Evolutionary conservation across 2,797 vertebrate genomes (phyloP).

Genomic region (Lepilemur septentrionalis): DNA sequence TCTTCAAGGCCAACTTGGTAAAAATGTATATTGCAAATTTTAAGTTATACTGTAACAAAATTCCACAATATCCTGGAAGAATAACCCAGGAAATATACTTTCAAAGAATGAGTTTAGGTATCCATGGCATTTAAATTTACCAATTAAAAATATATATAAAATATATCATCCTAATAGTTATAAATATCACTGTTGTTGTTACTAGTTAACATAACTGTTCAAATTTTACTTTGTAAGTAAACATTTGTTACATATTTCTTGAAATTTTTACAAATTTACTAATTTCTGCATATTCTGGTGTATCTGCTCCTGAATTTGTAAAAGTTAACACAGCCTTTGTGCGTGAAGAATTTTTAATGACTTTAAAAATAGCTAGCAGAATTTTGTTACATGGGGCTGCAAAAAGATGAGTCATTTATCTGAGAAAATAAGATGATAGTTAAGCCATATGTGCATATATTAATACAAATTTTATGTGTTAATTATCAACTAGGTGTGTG

Average conservation of each 20-base stretch:
- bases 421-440: slow-evolving; percentile 59
- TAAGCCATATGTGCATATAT: slow-evolving; percentile 65
- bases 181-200: background rate
- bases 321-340: background rate
- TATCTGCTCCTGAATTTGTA: background rate
- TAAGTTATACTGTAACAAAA: background rate
- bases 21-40: background rate
- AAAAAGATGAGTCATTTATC: slow-evolving; percentile 60
- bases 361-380: slow-evolving; percentile 57
- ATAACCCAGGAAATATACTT: background rate
- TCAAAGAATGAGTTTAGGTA: background rate
- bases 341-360: background rate
- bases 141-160: background rate
- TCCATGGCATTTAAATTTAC: background rate
- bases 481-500: slow-evolving; percentile 73
- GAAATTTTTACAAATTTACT: slow-evolving; percentile 1
- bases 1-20: background rate
- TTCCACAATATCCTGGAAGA: background rate
- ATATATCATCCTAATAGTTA: background rate
- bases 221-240: slow-evolving; percentile 12
- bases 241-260: background rate
- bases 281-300: background rate
- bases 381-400: slow-evolving; percentile 39
- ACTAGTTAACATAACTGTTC: background rate
- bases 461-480: slow-evolving; percentile 75